Base-by-base conservation (phyloP, 2,888 invertebrate genomes). In the Nephrocerus scutellatus region DNA sequence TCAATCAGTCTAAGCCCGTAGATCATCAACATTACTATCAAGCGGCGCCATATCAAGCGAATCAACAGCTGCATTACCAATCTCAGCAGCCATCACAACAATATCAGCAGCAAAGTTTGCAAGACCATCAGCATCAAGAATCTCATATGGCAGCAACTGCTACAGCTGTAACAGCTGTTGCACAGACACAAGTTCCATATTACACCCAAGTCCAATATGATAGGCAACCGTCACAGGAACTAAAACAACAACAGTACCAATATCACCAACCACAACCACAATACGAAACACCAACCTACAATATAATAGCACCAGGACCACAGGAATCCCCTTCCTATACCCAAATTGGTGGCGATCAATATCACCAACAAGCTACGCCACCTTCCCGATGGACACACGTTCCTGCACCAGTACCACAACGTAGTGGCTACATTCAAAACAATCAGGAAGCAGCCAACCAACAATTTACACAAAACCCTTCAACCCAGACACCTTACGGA, bases 201-300 rank as follows among this genome's bases (percentile, higher is more conserved):
- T 9, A 28, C 13, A 28, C 16, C 28, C 28, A 12, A 13, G 12
- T 14, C 14, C 12, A 38, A 32, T 16, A 30, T 25, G 9, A 29
- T 13, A 30, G 33, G 13, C 41, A 46, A 23, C 50, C 41, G 14
- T 41, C 43, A 36, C 54, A 51, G 8, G 41, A 41, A 30, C 40
- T 39, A 23, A 54, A 54, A 32, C 50, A 39, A 23, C 51, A 48
- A 18, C 44, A 44, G n/a, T 50, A 50, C 3, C 51, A 51, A 25
- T 44, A 51, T n/a, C 44, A 46, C 12, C 34, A 34, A n/a, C 50
- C 46, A 20, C 43, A 41, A 30, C 42, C 39, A 21, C 30, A 36
- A 14, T 44, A 31, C 38, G 46, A 44, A 44, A 19, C 36, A 43
- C 43, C 41, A 41, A 34, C 40, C 44, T 30, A 35, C 36, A 24